A percentile compares a stretch with the other conserved stretches of the same genome.
phyloP scores from a whole-genome alignment of 2,888 invertebrate species.

The Orthosia gracilis region DNA sequence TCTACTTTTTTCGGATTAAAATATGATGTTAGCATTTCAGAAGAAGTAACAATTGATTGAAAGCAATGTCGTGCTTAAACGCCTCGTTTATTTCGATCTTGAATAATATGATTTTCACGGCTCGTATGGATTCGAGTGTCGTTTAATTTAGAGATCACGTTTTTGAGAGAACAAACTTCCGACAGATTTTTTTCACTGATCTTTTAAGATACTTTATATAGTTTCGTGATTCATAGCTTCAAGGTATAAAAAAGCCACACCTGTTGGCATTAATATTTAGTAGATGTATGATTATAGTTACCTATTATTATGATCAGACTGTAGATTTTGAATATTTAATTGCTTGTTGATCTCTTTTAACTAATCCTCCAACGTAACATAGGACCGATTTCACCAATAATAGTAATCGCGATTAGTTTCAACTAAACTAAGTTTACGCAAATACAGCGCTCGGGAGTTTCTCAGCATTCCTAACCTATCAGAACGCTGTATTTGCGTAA shows the following conservation, averaged over 20 bases:
- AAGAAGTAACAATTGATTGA: constrained; percentile 8
- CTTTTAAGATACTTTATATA: not conserved
- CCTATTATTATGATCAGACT: constrained; percentile 18
- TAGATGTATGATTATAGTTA: constrained; percentile 10
- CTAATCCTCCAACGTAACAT: no score
- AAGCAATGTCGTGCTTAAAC: constrained; percentile 4
- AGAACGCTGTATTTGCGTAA: no score
- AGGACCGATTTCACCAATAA: no score
- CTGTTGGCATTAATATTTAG: constrained; percentile 26
- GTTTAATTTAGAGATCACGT: not conserved
- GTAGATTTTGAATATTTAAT: not conserved
- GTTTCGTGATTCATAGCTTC: constrained; percentile 8
- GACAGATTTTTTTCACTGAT: constrained; percentile 1
- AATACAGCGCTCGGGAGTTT: no score
- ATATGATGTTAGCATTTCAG: not conserved
- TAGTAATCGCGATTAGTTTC: no score
- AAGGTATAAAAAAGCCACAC: constrained; percentile 13
- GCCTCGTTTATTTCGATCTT: not conserved
- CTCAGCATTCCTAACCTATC: no score
- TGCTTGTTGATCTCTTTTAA: not conserved
- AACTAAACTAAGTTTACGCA: no score
- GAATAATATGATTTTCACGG: not conserved
- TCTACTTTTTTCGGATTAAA: no score
- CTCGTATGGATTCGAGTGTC: constrained; percentile 5
- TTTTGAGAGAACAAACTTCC: constrained; percentile 8